Percentiles rank a stretch among this genome's conserved stretches.
These are phyloP conservation scores for Mercenaria mercenaria DNA, from an alignment of 1,140 invertebrate species.

Conservation along the genomic window DNA sequence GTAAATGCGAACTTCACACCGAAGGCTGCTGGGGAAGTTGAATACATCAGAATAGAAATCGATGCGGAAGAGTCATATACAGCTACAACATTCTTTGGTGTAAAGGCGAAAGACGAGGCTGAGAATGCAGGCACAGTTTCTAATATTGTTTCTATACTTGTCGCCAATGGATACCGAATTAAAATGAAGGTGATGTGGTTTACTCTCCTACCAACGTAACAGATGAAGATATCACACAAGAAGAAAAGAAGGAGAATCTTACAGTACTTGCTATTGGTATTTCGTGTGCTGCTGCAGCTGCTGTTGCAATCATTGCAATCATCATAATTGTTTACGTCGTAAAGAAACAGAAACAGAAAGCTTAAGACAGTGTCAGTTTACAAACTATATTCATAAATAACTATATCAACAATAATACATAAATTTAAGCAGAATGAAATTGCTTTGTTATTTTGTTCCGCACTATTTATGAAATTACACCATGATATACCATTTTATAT, in stretches of 20 bases:
- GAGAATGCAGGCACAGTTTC: neutral
- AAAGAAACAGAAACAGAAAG: neutral
- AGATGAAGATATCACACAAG: neutral
- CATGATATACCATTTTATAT: no score
- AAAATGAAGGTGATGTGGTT: neutral
- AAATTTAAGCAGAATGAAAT: no score
- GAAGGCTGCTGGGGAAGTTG: neutral
- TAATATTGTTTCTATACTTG: constrained; percentile 4
- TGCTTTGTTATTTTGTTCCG: no score
- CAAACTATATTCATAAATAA: no score
- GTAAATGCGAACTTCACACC: neutral
- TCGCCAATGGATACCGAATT: neutral
- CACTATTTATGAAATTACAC: no score
- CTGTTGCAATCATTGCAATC: neutral
- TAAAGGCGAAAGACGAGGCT: neutral
- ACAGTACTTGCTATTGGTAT: neutral
- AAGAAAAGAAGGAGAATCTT: neutral
- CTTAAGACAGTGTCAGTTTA: neutral
- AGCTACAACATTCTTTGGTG: neutral
- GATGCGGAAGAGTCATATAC: neutral
- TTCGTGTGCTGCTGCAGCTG: neutral
- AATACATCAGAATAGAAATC: neutral
- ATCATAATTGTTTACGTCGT: neutral
- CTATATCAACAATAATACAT: no score
- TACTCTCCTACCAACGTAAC: neutral